Base-by-base conservation (phyloP, 2,113 vertebrate genomes). In the Gambusia affinis region DNA sequence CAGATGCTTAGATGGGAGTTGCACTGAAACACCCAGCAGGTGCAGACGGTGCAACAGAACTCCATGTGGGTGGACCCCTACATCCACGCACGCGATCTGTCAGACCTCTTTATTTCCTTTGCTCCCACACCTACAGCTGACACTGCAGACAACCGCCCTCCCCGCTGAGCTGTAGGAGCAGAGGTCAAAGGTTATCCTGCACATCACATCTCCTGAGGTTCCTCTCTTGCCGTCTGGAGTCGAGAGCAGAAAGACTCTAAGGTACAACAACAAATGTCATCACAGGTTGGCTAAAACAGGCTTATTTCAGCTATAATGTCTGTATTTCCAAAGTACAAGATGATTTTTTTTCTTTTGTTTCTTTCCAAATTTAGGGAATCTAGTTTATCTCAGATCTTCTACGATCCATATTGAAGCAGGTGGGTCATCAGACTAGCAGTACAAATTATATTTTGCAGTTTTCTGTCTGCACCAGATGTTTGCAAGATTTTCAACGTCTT, bases 121-220 rank as follows among this genome's bases (percentile, higher is more conserved):
- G 14, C 44, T 47, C 44, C 44, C 44, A 69, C 87, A 86, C 44
- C 17, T 5, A 69, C 87, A 87, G 69, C 82, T 84, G 73, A 78
- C 87, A 79, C 60, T 29, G 8, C 79, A 89, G 74, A 80, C 79
- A 22, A 33, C 12, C 66, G 68, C 83, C 35, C 35, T 37, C 68
- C 27, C 44, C 4, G 72, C 72, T 70, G 82, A 0, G 62, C 71
- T 75, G 73, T 77, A 85, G 73, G 76, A 74, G 5, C 15, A 0
- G 12, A 67, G 71, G 76, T 75, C 72, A 87, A 61, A 84, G 83
- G 81, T 83, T 31, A 54, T 27, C 35, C 42, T n/a, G 66, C 15
- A 82, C 64, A 78, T 89, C 80, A 75, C 73, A 63, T 85, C 61
- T 47, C 42, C 60, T 35, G 68, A 73, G 73, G 31, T 76, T 76